A percentile compares a stretch with the other conserved stretches of the same genome.
Evolutionary conservation across 1,140 invertebrate species (phyloP).

Genomic region (Nephila pilipes): DNA sequence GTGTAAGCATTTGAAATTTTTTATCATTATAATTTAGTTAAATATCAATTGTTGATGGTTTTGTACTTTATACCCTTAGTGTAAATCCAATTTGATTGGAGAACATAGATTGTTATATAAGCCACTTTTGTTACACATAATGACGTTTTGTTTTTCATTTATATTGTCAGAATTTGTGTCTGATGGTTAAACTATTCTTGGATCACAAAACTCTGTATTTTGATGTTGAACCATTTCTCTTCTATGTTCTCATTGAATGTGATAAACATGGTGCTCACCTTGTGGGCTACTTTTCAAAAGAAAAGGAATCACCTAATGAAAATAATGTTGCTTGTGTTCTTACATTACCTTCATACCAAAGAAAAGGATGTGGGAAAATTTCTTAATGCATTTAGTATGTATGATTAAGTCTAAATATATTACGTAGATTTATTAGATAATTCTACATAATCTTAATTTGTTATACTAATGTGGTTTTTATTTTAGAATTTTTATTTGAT

Average conservation of each 20-base stretch:
- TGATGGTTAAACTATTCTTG: conserved; percentile 96
- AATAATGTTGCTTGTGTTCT: conserved; percentile 99
- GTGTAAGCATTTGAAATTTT: too few species aligned
- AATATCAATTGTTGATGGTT: too few species aligned
- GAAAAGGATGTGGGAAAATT: conserved; percentile 99
- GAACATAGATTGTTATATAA: too few species aligned
- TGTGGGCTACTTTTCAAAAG: conserved; percentile 99
- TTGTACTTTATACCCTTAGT: too few species aligned
- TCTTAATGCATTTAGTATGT: conserved; percentile 93
- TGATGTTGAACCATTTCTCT: conserved; percentile 98
- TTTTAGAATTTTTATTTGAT: too few species aligned
- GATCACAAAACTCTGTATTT: conserved; percentile 99
- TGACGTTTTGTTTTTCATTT: conserved; percentile 83
- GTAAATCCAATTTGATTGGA: too few species aligned
- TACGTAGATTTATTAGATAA: too few species aligned
- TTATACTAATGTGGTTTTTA: too few species aligned
- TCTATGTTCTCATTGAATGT: conserved; percentile 97
- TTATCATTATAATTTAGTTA: too few species aligned
- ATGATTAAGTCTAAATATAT: background rate
- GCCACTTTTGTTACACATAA: too few species aligned
- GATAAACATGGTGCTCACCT: conserved; percentile 96
- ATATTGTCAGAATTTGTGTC: conserved; percentile 97
- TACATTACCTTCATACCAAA: conserved; percentile 97
- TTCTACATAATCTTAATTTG: too few species aligned
- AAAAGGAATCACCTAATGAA: conserved; percentile 98